Evolutionary conservation across 37 sponge, comb jelly and placozoan species (phyloP).

Genomic region (Cladorhizidae sp.): DNA sequence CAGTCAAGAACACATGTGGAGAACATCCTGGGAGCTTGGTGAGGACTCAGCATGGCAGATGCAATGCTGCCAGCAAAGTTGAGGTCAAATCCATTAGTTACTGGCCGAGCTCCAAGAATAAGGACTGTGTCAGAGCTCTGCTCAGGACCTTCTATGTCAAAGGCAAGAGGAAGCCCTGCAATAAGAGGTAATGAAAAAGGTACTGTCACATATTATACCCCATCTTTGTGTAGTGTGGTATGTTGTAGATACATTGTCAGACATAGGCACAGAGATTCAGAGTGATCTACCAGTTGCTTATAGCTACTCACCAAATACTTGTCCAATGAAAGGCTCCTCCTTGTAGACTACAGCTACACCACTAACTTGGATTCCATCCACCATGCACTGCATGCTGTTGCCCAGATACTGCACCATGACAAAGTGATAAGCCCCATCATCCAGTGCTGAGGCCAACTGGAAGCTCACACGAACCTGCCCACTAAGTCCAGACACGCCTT

Average conservation of each 20-base stretch:
- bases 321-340: constrained; percentile 33
- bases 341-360: constrained; percentile 50
- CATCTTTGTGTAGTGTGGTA: not conserved
- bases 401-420: constrained; percentile 44
- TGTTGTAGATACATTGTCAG: not conserved
- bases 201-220: not conserved
- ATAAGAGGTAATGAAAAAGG: not conserved
- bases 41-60: constrained; percentile 25
- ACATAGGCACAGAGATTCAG: not conserved
- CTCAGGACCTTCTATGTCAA: constrained; percentile 56
- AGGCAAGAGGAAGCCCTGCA: constrained; percentile 45
- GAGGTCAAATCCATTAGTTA: constrained; percentile 38
- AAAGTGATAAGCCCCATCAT: constrained; percentile 69
- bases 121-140: constrained; percentile 15
- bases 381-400: constrained; percentile 32
- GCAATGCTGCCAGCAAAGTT: constrained; percentile 40
- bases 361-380: constrained; percentile 41
- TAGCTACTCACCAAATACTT: constrained; percentile 42
- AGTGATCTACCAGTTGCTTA: not conserved
- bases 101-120: constrained; percentile 62
- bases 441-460: constrained; percentile 42
- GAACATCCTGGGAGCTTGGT: constrained; percentile 32
- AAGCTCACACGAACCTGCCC: constrained; percentile 58
- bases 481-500: constrained; percentile 25
- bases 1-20: constrained; percentile 55